Evolutionary conservation across 2,113 vertebrate genomes (phyloP).

Genomic region (Eretmochelys imbricata): DNA sequence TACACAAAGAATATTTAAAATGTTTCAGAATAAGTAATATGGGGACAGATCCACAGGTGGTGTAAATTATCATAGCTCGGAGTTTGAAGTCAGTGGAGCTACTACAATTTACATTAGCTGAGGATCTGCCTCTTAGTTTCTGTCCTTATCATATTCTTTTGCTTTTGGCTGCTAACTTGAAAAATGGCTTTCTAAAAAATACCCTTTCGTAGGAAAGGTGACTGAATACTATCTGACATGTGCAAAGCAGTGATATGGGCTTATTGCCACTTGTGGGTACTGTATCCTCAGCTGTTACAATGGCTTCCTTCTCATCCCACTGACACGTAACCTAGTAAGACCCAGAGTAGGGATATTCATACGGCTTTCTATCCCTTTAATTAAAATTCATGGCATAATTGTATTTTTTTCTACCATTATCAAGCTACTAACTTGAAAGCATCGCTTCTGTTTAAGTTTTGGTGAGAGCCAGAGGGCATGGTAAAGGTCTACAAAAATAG

Average conservation of each 20-base stretch:
- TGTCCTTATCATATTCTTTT: background rate
- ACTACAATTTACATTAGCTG: background rate
- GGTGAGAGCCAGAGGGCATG: background rate
- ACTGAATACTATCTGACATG: background rate
- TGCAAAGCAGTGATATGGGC: background rate
- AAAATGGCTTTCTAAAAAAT: background rate
- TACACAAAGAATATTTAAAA: background rate
- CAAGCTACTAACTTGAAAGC: constrained; percentile 57
- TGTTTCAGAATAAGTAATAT: background rate
- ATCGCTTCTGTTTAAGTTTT: constrained; percentile 37
- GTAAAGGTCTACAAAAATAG: constrained; percentile 9
- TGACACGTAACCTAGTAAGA: background rate
- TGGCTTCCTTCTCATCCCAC: background rate
- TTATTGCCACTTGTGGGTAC: background rate
- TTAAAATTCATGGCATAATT: constrained; percentile 33
- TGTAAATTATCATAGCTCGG: background rate
- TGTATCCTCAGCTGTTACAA: constrained; percentile 3
- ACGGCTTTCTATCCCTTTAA: constrained; percentile 17
- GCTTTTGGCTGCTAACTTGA: background rate
- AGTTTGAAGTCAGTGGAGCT: background rate
- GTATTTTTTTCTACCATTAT: constrained; percentile 32
- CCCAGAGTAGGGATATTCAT: background rate
- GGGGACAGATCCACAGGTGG: background rate
- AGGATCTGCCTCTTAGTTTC: background rate
- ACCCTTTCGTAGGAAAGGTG: background rate